Evolutionary conservation across 1,140 invertebrate genomes (phyloP).

Genomic region (Microplitis mediator): DNA sequence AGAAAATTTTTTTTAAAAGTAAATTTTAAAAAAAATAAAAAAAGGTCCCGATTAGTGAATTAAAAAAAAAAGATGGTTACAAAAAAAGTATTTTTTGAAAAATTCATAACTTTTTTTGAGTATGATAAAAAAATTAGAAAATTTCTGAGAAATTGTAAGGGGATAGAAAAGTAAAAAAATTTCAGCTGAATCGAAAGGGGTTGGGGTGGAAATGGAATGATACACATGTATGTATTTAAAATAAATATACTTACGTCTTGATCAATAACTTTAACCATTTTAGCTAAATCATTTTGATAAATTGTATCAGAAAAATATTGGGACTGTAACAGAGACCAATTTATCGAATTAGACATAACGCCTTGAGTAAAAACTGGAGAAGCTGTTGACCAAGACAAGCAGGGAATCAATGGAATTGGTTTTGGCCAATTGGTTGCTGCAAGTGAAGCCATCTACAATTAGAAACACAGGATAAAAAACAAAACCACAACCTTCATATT

Average conservation of each 20-base stretch:
- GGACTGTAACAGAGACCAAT: constrained; percentile 88
- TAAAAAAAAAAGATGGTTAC: constrained; percentile 13
- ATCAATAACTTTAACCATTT: constrained; percentile 76
- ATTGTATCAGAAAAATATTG: constrained; percentile 86
- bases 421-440: constrained; percentile 94
- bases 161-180: too few relatives aligned
- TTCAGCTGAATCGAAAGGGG: too few relatives aligned
- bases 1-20: too few relatives aligned
- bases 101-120: too few relatives aligned
- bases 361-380: constrained; percentile 95
- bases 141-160: too few relatives aligned
- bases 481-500: too few relatives aligned
- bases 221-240: too few relatives aligned
- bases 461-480: not conserved
- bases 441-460: constrained; percentile 89
- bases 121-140: too few relatives aligned
- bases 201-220: too few relatives aligned
- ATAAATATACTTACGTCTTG: constrained; percentile 49
- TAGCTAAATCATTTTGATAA: constrained; percentile 82
- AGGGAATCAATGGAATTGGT: constrained; percentile 91
- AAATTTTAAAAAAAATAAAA: not conserved
- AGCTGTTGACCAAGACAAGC: constrained; percentile 96
- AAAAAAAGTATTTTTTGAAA: not conserved
- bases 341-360: constrained; percentile 92
- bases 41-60: not conserved